Base-by-base conservation (phyloP, 2,888 invertebrate species). In the Orchestes rusci region DNA sequence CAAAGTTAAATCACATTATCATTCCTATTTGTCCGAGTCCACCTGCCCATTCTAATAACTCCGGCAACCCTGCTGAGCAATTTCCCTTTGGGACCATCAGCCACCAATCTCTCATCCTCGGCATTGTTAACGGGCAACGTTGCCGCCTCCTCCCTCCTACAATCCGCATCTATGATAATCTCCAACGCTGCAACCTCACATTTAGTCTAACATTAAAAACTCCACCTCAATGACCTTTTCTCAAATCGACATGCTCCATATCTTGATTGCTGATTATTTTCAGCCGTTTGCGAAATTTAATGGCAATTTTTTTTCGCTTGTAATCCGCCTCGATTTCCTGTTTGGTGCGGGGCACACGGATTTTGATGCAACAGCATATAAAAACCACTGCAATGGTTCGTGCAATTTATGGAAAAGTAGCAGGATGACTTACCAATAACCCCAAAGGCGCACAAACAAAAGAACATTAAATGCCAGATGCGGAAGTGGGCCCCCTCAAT, bases 261-360 rank as follows among this genome's bases (percentile, higher is more conserved):
- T 89, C 86, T 4, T 82, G 76, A 63, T 91, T 89, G 59, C 84
- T 82, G 56, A 93, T 87, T 54, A 83, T 79, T 59, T 82, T 79
- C 34, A 93, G 70, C 60, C 89, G 79, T 56, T 84, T 81, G 7
- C 85, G 77, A 66, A 93, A 93, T 65, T 84, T 88, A 55, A 77
- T 76, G 0, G 90, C 83, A 35, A 93, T 80, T 66, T 81, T 84
- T 59, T 87, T 82, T 15, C 93, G 74, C 57, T 87, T 82, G 67
- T 86, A 91, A 68, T 94, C 91, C 0, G 91, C 92, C 65, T 93
- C 92, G 51, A 95, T 94, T 69, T 94, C 92, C 67, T 93, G 92
- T 65, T 93, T 93, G 1, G 94, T 94, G 40, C 94, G 75, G 1
- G 94, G 94, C 54, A 95, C 86, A 27, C 94, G 82, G 67, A 92